Evolutionary conservation across 2,113 vertebrate genomes (phyloP).

Genomic region (Paracanthobrama guichenoti): DNA sequence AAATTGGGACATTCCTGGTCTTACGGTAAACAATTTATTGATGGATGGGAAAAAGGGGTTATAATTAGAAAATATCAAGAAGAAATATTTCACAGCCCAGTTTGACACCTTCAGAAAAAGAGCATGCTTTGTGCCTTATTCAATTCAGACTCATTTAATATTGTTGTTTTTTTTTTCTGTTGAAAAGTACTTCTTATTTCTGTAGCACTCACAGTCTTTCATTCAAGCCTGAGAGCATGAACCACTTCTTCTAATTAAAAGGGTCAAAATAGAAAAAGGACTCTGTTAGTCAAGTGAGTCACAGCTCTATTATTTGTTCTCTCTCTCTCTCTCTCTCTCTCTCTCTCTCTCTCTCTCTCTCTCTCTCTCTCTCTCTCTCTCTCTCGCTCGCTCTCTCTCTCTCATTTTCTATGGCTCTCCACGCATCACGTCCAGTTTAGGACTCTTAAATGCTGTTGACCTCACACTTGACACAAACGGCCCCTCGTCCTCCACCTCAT

Average conservation of each 20-base stretch:
- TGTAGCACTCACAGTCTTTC: not conserved
- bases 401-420: not conserved
- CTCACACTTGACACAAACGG: conserved; percentile 30
- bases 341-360: not conserved
- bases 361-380: not conserved
- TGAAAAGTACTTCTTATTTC: not conserved
- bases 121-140: not conserved
- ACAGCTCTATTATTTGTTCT: not conserved
- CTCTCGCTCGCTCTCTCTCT: not conserved
- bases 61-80: not conserved
- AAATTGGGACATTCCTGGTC: not conserved
- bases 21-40: not conserved
- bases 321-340: not conserved
- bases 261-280: not conserved
- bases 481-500: conserved; percentile 23
- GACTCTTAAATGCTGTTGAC: conserved; percentile 34
- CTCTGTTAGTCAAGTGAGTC: not conserved
- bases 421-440: conserved; percentile 6
- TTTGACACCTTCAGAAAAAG: not conserved
- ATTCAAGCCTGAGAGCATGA: not conserved
- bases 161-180: not conserved
- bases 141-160: not conserved
- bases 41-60: not conserved
- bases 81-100: not conserved
- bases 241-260: conserved; percentile 24